Conservation (phyloP, 2,888 invertebrate species). For the Platerodrilus igneus region DNA sequence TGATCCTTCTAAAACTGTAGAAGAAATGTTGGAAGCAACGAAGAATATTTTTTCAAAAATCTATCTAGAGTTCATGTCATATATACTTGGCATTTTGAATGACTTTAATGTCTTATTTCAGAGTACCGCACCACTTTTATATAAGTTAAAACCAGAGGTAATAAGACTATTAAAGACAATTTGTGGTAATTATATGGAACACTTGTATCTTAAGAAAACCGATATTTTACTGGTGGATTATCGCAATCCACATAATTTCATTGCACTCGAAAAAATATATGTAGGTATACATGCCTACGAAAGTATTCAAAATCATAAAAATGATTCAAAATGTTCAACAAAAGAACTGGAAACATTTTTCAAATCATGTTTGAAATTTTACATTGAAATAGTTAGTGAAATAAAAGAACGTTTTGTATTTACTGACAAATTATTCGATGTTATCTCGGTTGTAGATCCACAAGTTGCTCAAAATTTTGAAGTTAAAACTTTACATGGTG, state of each 20-base stretch:
- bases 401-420: slow-evolving; percentile 21
- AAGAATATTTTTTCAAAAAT: slow-evolving; percentile 31
- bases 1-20: slow-evolving; percentile 31
- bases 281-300: too few species aligned
- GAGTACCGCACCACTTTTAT: slow-evolving; percentile 25
- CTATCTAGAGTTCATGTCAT: slow-evolving; percentile 33
- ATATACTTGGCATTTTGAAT: slow-evolving; percentile 27
- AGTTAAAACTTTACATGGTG: slow-evolving; percentile 16
- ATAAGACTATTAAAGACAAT: slow-evolving; percentile 24
- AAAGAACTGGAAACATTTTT: slow-evolving; percentile 3
- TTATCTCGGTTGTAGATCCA: slow-evolving; percentile 22
- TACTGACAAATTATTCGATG: slow-evolving; percentile 24
- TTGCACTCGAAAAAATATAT: too few species aligned
- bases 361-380: slow-evolving; percentile 9
- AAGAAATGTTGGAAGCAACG: slow-evolving; percentile 27
- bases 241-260: slow-evolving; percentile 14
- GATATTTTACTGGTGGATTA: slow-evolving; percentile 15
- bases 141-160: too few species aligned
- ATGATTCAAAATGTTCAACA: too few species aligned
- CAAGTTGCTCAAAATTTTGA: slow-evolving; percentile 19
- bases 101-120: slow-evolving; percentile 33
- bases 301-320: too few species aligned
- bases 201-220: slow-evolving; percentile 8
- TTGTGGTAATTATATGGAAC: slow-evolving; percentile 18
- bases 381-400: slow-evolving; percentile 10